phyloP scores from a whole-genome alignment of 1,140 invertebrate genomes.

The Drosophila melanica region DNA sequence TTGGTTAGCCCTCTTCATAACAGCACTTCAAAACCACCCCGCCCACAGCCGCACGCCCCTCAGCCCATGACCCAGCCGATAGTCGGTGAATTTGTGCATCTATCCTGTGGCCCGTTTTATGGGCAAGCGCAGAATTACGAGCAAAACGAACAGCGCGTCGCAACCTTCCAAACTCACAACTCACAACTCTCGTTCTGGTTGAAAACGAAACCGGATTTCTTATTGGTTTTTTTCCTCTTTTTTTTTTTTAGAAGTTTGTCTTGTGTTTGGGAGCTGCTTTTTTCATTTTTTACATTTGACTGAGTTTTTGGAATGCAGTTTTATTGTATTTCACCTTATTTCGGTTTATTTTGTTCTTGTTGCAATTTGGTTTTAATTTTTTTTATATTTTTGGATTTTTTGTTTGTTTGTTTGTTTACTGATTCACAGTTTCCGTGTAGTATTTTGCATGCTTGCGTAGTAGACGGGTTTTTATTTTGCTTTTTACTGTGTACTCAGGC shows the following conservation, averaged over 20 bases:
- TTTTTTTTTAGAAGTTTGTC: conserved; percentile 66
- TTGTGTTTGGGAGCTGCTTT: conserved; percentile 39
- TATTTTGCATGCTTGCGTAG: conserved; percentile 49
- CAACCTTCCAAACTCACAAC: conserved; percentile 31
- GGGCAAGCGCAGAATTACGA: conserved; percentile 39
- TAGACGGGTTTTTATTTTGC: conserved; percentile 43
- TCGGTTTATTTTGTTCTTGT: conserved; percentile 38
- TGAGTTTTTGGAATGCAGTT: conserved; percentile 77
- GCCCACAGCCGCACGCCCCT: background rate
- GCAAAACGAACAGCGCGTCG: conserved; percentile 28
- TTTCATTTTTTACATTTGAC: conserved; percentile 65
- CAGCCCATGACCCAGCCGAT: background rate
- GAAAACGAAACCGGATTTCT: conserved; percentile 81
- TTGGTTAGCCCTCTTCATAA: conserved; percentile 51
- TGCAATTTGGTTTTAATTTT: conserved; percentile 30
- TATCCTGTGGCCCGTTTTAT: conserved; percentile 44
- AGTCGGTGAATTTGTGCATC: conserved; percentile 51
- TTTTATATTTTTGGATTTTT: conserved; percentile 11
- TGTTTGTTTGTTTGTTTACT: conserved; percentile 31
- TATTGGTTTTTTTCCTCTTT: conserved; percentile 50
- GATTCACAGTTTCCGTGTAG: conserved; percentile 68
- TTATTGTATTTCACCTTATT: conserved; percentile 54
- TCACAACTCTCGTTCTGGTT: conserved; percentile 62
- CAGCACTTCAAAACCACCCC: conserved; percentile 47
- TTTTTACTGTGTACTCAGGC: conserved; percentile 17